phyloP scores from a whole-genome alignment of 2,797 vertebrate genomes.

The Gallinago stenura region DNA sequence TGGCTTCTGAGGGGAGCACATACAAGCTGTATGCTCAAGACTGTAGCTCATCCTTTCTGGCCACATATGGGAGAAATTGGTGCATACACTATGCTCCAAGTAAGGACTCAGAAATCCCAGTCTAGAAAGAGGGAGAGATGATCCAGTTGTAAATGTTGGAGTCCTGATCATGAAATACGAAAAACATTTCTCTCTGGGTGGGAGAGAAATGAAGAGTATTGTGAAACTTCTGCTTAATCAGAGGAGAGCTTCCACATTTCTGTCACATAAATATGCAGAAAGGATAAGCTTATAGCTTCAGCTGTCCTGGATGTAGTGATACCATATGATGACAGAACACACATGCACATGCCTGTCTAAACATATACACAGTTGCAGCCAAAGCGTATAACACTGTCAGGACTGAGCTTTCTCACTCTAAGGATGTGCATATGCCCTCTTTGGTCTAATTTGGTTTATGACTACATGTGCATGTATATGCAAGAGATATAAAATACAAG shows the following conservation, averaged over 20 bases:
- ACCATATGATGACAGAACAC: slow-evolving; percentile 53
- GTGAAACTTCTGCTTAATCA: slow-evolving; percentile 39
- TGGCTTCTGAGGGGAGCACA: neutral
- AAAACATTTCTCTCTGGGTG: neutral
- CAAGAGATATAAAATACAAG: slow-evolving; percentile 6
- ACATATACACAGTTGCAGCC: slow-evolving; percentile 33
- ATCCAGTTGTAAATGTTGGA: neutral
- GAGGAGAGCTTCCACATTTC: slow-evolving; percentile 38
- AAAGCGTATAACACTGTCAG: slow-evolving; percentile 41
- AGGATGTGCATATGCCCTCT: slow-evolving; percentile 25
- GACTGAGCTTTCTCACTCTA: slow-evolving; percentile 11
- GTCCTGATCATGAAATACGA: neutral
- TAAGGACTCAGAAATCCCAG: neutral
- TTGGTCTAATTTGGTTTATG: slow-evolving; percentile 31
- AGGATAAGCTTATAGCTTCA: slow-evolving; percentile 39
- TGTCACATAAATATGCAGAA: slow-evolving; percentile 48
- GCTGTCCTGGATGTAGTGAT: slow-evolving; percentile 21
- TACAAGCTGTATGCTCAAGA: neutral
- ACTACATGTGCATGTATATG: neutral
- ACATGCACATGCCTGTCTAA: slow-evolving; percentile 34
- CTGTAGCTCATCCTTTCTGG: neutral
- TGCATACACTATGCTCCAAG: neutral
- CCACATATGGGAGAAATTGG: neutral
- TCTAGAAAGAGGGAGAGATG: neutral
- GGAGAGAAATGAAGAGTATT: slow-evolving; percentile 17